Conservation (phyloP, 2,113 vertebrate species). For the Corapipo altera region DNA sequence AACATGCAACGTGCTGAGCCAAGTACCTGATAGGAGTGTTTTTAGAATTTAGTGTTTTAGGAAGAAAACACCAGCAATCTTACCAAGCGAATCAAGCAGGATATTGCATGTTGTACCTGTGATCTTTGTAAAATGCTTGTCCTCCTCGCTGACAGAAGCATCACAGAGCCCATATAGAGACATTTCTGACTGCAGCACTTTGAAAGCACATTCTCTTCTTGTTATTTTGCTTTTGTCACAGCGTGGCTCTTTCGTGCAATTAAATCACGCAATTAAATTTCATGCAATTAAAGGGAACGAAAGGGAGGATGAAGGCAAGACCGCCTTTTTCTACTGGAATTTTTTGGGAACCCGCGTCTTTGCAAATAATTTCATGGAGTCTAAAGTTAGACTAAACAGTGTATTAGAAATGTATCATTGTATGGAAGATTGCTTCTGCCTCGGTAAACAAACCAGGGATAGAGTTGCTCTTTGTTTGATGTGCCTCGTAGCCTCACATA, state of each 20-base stretch:
- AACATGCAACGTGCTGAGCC: background rate
- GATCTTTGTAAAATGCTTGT: background rate
- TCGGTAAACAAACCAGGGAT: slow-evolving; percentile 31
- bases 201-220: background rate
- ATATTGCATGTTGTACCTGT: background rate
- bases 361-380: slow-evolving; percentile 68
- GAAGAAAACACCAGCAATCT: background rate
- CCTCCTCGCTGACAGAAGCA: background rate
- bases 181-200: background rate
- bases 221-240: background rate
- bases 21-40: background rate
- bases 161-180: background rate
- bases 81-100: background rate
- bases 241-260: background rate
- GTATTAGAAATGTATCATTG: slow-evolving; percentile 37
- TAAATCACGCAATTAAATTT: background rate
- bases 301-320: background rate
- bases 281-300: background rate
- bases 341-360: slow-evolving; percentile 67
- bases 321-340: background rate
- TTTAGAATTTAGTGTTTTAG: background rate
- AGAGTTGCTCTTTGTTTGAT: slow-evolving; percentile 14
- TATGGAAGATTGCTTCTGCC: slow-evolving; percentile 29
- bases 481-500: background rate
- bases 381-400: slow-evolving; percentile 75